Evolutionary conservation across 2,113 vertebrate genomes (phyloP).

Genomic region (Barbus barbus): DNA sequence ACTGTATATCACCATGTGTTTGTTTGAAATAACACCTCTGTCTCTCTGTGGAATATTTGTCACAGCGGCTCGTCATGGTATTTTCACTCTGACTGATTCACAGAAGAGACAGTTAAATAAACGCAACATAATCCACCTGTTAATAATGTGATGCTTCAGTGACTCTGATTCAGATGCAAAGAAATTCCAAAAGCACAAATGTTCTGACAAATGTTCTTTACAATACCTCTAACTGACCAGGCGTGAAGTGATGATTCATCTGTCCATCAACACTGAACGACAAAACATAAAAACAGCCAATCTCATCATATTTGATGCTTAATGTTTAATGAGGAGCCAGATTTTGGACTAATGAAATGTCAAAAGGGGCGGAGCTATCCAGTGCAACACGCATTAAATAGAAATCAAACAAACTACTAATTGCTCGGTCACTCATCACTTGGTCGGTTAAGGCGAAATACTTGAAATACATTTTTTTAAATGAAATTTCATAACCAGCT

Average conservation of each 20-base stretch:
- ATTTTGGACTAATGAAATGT: neutral
- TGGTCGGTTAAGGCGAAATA: neutral
- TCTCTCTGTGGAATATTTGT: neutral
- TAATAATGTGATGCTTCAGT: neutral
- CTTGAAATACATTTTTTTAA: neutral
- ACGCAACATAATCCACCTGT: neutral
- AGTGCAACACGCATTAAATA: neutral
- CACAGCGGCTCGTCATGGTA: neutral
- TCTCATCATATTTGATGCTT: neutral
- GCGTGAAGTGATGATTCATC: neutral
- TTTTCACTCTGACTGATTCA: neutral
- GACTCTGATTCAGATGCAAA: neutral
- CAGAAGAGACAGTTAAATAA: neutral
- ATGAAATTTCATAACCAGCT: neutral
- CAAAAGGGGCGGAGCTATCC: neutral
- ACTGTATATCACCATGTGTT: constrained; percentile 11
- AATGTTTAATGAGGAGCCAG: neutral
- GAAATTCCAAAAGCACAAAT: constrained; percentile 1
- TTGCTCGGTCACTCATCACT: neutral
- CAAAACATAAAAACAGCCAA: neutral
- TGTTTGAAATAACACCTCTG: constrained; percentile 23
- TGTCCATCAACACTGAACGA: neutral
- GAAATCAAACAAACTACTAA: neutral
- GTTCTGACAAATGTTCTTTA: neutral
- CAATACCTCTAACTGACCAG: neutral